Percentiles rank a stretch among this genome's conserved stretches.
Conservation (phyloP, 2,113 vertebrate species). For the Axis porcinus region DNA sequence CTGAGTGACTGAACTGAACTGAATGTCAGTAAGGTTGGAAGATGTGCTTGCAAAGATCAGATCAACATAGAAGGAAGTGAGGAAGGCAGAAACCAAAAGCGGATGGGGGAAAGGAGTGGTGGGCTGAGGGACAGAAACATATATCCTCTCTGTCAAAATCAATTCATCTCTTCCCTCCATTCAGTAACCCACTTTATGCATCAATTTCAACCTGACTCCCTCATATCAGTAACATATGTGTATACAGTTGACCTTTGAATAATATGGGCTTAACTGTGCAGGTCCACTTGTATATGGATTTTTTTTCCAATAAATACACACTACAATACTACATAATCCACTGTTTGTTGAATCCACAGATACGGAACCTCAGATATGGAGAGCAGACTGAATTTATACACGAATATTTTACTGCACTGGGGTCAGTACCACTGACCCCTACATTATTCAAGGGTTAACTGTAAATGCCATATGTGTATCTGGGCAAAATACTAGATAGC, state of each 20-base stretch:
- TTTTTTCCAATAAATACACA: background rate
- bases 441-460: background rate
- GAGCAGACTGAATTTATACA: background rate
- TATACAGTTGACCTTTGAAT: background rate
- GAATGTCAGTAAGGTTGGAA: background rate
- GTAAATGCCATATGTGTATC: background rate
- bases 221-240: background rate
- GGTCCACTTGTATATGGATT: background rate
- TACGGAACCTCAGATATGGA: background rate
- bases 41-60: background rate
- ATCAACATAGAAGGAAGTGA: background rate
- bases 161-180: background rate
- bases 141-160: background rate
- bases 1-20: background rate
- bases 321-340: background rate
- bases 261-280: background rate
- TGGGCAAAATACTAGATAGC: background rate
- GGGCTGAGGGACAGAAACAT: background rate
- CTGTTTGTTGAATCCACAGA: background rate
- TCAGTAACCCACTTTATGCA: background rate
- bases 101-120: background rate
- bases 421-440: background rate
- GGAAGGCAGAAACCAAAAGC: background rate
- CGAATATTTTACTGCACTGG: background rate
- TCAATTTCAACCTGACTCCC: background rate